These are phyloP conservation scores for Ctenopoma multispine DNA, from an alignment of 2,797 vertebrate genomes.

Conservation along the genomic window DNA sequence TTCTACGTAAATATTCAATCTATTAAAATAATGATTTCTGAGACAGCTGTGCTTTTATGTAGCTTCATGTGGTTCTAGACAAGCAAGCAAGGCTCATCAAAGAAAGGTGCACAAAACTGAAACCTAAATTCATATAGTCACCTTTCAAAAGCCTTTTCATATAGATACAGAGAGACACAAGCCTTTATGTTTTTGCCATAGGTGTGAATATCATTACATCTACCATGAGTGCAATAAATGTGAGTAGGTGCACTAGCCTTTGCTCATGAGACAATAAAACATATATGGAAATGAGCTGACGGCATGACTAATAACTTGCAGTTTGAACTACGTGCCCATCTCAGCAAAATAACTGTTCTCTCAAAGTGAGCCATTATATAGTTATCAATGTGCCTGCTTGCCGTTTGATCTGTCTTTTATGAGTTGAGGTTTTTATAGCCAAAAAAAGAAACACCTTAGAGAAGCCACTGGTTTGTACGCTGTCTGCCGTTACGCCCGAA, in stretches of 20 bases:
- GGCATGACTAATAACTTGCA: slow-evolving; percentile 78
- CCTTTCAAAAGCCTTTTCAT: slow-evolving; percentile 67
- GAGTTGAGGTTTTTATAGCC: slow-evolving; percentile 58
- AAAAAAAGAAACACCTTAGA: slow-evolving; percentile 63
- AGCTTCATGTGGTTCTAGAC: slow-evolving; percentile 30
- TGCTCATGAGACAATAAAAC: slow-evolving; percentile 76
- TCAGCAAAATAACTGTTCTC: slow-evolving; percentile 68
- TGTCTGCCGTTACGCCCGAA: slow-evolving; percentile 54
- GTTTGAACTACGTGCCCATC: slow-evolving; percentile 71
- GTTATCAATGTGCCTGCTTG: slow-evolving; percentile 75
- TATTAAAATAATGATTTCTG: slow-evolving; percentile 20
- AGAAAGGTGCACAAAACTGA: slow-evolving; percentile 35
- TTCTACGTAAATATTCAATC: slow-evolving; percentile 2
- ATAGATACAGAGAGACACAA: slow-evolving; percentile 60
- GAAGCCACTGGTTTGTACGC: slow-evolving; percentile 47
- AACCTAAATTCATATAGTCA: slow-evolving; percentile 53
- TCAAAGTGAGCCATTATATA: slow-evolving; percentile 79
- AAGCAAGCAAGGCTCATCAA: slow-evolving; percentile 54
- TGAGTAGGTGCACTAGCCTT: slow-evolving; percentile 59
- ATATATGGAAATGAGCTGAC: slow-evolving; percentile 79
- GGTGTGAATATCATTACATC: slow-evolving; percentile 81
- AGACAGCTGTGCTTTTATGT: slow-evolving; percentile 25
- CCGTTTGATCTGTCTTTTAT: slow-evolving; percentile 74
- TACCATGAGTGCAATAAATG: slow-evolving; percentile 63
- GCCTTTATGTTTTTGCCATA: slow-evolving; percentile 73